A percentile compares a stretch with the other conserved stretches of the same genome.
These are phyloP conservation scores for Gymnoscelis rufifasciata DNA, from an alignment of 2,888 invertebrate genomes.

Conservation along the genomic window DNA sequence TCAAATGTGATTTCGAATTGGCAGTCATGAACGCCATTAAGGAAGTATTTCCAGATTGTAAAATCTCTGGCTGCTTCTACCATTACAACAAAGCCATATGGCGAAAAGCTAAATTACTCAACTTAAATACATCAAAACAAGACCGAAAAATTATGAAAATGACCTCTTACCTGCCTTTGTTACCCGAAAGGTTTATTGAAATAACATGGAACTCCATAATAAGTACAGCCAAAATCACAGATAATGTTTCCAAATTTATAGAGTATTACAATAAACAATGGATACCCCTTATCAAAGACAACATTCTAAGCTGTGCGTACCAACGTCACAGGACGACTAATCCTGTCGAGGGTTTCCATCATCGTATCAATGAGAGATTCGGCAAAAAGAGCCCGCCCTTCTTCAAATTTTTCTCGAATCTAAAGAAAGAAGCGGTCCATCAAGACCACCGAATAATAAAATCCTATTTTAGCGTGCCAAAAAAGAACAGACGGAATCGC, in stretches of 20 bases:
- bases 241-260: constrained; percentile 4
- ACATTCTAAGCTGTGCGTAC: constrained; percentile 7
- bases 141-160: constrained; percentile 6
- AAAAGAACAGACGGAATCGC: too few species aligned
- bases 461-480: too few species aligned
- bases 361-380: too few species aligned
- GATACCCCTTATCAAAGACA: constrained; percentile 1
- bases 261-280: constrained; percentile 7
- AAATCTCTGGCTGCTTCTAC: not conserved
- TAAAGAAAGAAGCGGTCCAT: too few species aligned
- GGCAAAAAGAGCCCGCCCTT: too few species aligned
- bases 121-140: constrained; percentile 7
- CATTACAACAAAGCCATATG: constrained; percentile 8
- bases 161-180: constrained; percentile 1
- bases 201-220: not conserved
- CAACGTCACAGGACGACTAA: too few species aligned
- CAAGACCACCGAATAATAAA: too few species aligned
- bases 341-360: too few species aligned
- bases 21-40: constrained; percentile 5
- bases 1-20: not conserved
- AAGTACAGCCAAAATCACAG: constrained; percentile 4
- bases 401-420: too few species aligned
- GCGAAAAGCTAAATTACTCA: constrained; percentile 7
- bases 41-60: not conserved
- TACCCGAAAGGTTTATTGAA: constrained; percentile 1